Percentiles rank a stretch among this genome's conserved stretches.
Conservation (phyloP, 2,113 vertebrate species). For the Opisthocomus hoazin region DNA sequence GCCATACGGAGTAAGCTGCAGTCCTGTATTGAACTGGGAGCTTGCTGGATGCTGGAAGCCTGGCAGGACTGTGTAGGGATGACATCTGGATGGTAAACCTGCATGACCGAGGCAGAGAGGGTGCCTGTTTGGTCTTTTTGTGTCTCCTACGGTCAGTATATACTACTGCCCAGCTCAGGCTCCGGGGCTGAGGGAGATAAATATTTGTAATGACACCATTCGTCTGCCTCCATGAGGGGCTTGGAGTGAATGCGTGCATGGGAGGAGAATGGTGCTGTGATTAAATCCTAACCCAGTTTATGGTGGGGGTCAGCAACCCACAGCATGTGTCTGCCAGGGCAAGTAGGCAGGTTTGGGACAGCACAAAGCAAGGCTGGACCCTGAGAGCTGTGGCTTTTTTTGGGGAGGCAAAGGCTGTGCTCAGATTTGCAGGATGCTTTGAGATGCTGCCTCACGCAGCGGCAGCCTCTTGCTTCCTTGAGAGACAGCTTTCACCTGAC, state of each 20-base stretch:
- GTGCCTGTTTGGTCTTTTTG: background rate
- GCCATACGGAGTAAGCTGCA: background rate
- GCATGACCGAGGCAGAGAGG: background rate
- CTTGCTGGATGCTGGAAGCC: background rate
- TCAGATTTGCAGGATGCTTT: background rate
- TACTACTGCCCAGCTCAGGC: background rate
- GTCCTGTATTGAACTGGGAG: background rate
- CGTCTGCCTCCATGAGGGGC: background rate
- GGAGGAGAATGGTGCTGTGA: background rate
- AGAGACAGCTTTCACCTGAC: constrained; percentile 50
- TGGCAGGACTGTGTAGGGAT: background rate
- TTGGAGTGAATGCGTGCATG: background rate
- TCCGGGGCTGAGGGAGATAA: background rate
- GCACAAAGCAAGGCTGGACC: background rate
- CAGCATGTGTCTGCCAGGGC: background rate
- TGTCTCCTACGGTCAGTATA: accelerated
- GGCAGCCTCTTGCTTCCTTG: constrained; percentile 33
- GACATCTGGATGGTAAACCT: background rate
- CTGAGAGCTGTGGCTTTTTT: background rate
- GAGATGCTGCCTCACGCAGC: background rate
- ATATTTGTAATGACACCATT: background rate
- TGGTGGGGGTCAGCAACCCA: background rate
- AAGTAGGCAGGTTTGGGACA: background rate
- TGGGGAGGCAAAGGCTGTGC: background rate
- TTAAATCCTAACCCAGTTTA: background rate